Evolutionary conservation across 2,888 invertebrate genomes (phyloP), one percentile per base, ranked within the genome.

Genomic region (Aphodius sticticus): DNA sequence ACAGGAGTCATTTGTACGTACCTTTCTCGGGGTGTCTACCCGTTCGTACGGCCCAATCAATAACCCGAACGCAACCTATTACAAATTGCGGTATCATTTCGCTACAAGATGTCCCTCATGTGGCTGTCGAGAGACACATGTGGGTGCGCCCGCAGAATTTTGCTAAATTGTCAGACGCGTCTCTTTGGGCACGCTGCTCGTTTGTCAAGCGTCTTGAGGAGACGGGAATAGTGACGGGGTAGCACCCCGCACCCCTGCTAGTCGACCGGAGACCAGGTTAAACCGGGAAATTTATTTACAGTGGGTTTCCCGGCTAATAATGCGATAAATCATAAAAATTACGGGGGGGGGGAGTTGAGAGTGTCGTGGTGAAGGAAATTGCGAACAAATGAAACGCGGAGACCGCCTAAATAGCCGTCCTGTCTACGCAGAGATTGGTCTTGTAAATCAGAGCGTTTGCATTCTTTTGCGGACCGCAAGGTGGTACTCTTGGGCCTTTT

Each of bases 351-450:
- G 12, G 4, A 53, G 53, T 53, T 7, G 53, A 7, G 53, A 53
- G 53, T 9, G 53, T 53, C 53, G 9, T 53, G 53, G 3, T 5
- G 53, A 53, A 53, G 53, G 53, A 53, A 53, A 53, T 53, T 53
- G 53, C 53, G 53, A 53, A 53, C 53, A 53, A 53, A 53, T 53
- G 53, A 53, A 53, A 53, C 53, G 53, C 53, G 53, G 53, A 53
- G 53, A 53, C 53, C 12, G 53, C 53, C 53, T 53, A 53, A 53
- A 53, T 53, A 5, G 53, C 53, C 9, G 12, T 0, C 53, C 53
- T 53, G 53, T 53, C 53, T 53, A 53, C 53, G 12, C 9, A 53
- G 53, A 53, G 12, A 53, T 53, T 53, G 53, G 53, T 53, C 53
- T 12, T 53, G 53, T 53, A 53, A 53, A 53, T 53, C 53, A 53